A percentile compares a stretch with the other conserved stretches of the same genome.
phyloP scores from a whole-genome alignment of 2,113 vertebrate genomes.

The Catharus bicknelli region DNA sequence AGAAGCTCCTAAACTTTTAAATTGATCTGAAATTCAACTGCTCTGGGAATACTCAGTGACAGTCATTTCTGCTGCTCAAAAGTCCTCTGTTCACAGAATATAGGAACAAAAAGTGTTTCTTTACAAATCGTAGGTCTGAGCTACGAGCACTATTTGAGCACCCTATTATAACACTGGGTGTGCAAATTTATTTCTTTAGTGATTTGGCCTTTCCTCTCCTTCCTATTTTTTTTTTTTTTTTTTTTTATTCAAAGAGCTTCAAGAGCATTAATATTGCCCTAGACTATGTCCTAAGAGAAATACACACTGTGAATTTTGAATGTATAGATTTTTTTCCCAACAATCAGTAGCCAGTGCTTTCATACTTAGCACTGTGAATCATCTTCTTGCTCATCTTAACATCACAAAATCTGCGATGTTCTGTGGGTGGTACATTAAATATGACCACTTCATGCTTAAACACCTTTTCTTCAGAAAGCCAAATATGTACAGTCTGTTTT shows the following conservation, averaged over 20 bases:
- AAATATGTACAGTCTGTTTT: neutral
- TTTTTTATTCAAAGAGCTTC: neutral
- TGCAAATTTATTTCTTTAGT: neutral
- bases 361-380: neutral
- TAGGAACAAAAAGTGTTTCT: neutral
- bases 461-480: neutral
- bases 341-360: neutral
- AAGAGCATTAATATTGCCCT: neutral
- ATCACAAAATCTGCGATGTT: neutral
- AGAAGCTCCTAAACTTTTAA: neutral
- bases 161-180: neutral
- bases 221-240: too few relatives aligned
- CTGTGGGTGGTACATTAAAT: neutral
- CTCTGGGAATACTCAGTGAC: neutral
- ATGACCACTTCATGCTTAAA: neutral
- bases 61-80: neutral
- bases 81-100: neutral
- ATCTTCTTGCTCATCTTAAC: neutral
- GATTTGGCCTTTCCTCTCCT: neutral
- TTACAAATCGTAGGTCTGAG: neutral
- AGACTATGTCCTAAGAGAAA: neutral
- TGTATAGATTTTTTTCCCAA: neutral
- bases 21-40: neutral
- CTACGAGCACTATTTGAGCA: neutral
- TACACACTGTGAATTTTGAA: neutral